Percentiles rank a stretch among this genome's conserved stretches.
Evolutionary conservation across 53 echinoderm and acorn worm genomes (phyloP).

Genomic region (Patiria pectinifera): DNA sequence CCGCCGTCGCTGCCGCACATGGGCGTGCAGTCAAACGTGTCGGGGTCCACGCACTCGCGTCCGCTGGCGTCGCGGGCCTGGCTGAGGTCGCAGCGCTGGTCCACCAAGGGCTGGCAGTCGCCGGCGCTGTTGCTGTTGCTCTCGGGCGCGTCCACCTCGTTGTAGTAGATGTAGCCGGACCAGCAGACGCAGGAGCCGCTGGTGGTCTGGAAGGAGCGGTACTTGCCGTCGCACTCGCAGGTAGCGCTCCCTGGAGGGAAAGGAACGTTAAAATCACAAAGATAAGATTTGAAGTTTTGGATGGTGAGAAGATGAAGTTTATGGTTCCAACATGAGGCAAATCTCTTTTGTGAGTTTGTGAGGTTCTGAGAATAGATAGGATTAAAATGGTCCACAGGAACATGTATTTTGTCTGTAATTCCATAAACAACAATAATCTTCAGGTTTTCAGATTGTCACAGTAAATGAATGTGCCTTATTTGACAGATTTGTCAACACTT

Average conservation of each 20-base stretch:
- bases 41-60: constrained; percentile 79
- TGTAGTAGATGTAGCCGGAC: constrained; percentile 92
- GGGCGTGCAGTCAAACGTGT: constrained; percentile 62
- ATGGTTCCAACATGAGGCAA: no score
- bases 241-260: constrained; percentile 71
- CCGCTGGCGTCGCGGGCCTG: constrained; percentile 83
- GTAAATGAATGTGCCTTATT: no score
- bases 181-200: constrained; percentile 95
- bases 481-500: no score
- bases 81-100: constrained; percentile 79
- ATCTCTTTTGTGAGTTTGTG: no score
- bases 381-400: no score
- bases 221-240: constrained; percentile 82
- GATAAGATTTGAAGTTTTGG: neutral
- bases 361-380: no score
- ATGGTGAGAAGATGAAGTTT: no score
- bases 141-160: constrained; percentile 79
- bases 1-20: constrained; percentile 73
- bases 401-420: no score
- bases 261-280: neutral
- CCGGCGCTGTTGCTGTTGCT: constrained; percentile 85
- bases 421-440: no score
- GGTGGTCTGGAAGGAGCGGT: constrained; percentile 93
- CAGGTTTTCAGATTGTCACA: no score
- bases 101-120: constrained; percentile 91